Evolutionary conservation across 2,888 invertebrate species (phyloP).

Genomic region (Archips crataeganus): DNA sequence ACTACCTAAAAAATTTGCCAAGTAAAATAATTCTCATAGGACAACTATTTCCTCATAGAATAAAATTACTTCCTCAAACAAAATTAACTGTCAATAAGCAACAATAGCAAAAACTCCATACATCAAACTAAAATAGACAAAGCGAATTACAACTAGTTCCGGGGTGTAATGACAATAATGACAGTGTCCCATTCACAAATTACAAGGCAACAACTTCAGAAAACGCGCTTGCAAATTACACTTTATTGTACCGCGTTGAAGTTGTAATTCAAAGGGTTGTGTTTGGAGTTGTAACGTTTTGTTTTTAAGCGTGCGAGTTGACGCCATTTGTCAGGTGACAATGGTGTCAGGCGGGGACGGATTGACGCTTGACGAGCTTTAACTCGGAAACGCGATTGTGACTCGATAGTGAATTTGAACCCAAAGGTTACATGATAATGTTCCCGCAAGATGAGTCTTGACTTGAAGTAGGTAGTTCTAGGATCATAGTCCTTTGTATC

Average conservation of each 20-base stretch:
- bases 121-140: slow-evolving; percentile 41
- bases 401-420: slow-evolving; percentile 28
- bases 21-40: not conserved
- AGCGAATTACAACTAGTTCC: slow-evolving; percentile 51
- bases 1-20: no score
- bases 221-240: not conserved
- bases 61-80: not conserved
- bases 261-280: not conserved
- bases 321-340: slow-evolving; percentile 72
- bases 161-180: slow-evolving; percentile 66
- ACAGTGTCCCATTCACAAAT: slow-evolving; percentile 47
- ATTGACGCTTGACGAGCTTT: slow-evolving; percentile 69
- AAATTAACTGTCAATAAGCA: slow-evolving; percentile 20
- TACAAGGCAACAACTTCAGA: not conserved
- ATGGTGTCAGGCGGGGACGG: slow-evolving; percentile 76
- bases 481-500: no score
- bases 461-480: no score
- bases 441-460: no score
- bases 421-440: no score
- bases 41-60: slow-evolving; percentile 10
- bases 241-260: not conserved
- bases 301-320: slow-evolving; percentile 40
- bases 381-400: slow-evolving; percentile 44
- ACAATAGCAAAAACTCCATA: slow-evolving; percentile 47
- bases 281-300: not conserved